A percentile compares a stretch with the other conserved stretches of the same genome.
Conservation (phyloP, 2,113 vertebrate genomes). For the Mesocricetus auratus region DNA sequence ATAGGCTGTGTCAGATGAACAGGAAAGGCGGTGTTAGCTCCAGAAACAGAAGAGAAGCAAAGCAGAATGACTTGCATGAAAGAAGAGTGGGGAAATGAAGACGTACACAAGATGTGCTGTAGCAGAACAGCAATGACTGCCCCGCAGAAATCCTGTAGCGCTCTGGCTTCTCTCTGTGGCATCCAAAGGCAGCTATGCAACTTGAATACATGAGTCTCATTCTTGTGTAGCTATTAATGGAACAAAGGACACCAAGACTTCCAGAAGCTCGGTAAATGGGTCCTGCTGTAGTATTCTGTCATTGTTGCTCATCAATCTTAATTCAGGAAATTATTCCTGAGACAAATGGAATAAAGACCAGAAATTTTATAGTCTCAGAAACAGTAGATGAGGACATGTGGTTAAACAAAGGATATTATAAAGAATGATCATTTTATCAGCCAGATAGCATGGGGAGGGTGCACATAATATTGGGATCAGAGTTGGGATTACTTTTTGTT, state of each 20-base stretch:
- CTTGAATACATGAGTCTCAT: background rate
- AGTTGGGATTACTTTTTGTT: background rate
- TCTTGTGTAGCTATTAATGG: background rate
- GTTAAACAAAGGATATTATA: background rate
- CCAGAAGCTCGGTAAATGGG: background rate
- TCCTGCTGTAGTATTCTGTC: background rate
- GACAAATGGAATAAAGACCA: constrained; percentile 20
- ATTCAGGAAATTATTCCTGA: constrained; percentile 44
- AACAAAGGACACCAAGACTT: background rate
- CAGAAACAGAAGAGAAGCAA: background rate
- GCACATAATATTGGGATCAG: background rate
- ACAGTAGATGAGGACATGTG: background rate
- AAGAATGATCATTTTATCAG: constrained; percentile 51
- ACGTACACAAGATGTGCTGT: background rate
- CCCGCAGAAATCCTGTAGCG: background rate
- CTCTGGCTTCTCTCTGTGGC: background rate
- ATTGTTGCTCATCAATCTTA: constrained; percentile 11
- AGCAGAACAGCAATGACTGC: background rate
- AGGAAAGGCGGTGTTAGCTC: background rate
- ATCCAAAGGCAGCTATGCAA: background rate
- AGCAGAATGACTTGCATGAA: background rate
- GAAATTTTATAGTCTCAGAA: background rate
- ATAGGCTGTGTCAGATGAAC: background rate
- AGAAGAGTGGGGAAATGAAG: background rate
- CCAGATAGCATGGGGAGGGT: background rate